These are phyloP conservation scores for Cyrtorhinus lividipennis DNA, from an alignment of 1,140 invertebrate species.

Conservation along the genomic window DNA sequence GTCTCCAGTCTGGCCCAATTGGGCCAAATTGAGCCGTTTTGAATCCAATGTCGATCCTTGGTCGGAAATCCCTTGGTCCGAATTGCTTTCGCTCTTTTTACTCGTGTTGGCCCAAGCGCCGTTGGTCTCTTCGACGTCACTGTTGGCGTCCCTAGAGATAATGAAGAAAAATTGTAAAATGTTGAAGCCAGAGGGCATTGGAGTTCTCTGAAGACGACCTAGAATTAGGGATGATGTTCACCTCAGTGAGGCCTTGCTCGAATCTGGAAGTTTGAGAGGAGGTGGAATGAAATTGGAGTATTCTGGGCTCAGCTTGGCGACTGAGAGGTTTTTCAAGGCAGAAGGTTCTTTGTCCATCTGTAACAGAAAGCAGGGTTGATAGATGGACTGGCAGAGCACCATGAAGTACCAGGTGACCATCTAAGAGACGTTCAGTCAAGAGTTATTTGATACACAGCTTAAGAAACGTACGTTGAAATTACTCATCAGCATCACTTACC, in stretches of 20 bases:
- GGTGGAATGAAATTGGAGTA: constrained; percentile 26
- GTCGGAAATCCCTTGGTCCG: constrained; percentile 12
- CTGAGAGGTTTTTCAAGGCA: constrained; percentile 10
- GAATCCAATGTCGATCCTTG: constrained; percentile 3
- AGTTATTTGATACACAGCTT: background rate
- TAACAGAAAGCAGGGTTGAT: background rate
- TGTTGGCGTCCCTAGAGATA: constrained; percentile 17
- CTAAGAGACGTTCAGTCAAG: too few species aligned
- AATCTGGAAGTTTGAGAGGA: constrained; percentile 19
- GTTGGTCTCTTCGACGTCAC: constrained; percentile 20
- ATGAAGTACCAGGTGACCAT: too few species aligned
- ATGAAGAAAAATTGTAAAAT: too few species aligned
- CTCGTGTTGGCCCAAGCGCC: constrained; percentile 18
- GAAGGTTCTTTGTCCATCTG: constrained; percentile 20
- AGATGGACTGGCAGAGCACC: background rate
- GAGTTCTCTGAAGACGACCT: too few species aligned
- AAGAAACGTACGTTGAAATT: too few species aligned
- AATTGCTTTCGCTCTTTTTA: constrained; percentile 13
- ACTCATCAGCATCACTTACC: too few species aligned
- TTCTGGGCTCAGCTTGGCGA: constrained; percentile 25
- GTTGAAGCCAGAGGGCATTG: too few species aligned
- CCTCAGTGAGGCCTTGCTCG: constrained; percentile 6
- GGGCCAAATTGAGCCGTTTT: constrained; percentile 4
- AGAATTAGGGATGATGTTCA: background rate
- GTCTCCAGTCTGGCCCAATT: background rate